A percentile compares a stretch with the other conserved stretches of the same genome.
These are phyloP conservation scores for Butorides virescens DNA, from an alignment of 2,113 vertebrate species.

Conservation along the genomic window DNA sequence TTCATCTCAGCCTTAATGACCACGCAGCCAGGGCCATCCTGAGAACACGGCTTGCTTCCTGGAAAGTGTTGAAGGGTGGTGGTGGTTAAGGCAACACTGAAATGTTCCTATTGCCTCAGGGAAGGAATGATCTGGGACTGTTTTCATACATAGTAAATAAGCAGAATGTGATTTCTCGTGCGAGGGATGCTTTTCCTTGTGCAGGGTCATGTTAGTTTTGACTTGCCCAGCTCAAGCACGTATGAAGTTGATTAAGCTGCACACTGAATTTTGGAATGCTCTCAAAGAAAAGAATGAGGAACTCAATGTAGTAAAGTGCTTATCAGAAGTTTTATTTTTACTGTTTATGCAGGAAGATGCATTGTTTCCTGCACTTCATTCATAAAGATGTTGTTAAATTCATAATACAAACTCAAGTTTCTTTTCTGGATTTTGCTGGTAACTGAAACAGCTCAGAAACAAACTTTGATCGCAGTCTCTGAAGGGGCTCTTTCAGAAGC, in stretches of 20 bases:
- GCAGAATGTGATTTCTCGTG: conserved; percentile 44
- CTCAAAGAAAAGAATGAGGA: conserved; percentile 42
- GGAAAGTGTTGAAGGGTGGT: conserved; percentile 17
- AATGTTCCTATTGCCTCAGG: conserved; percentile 37
- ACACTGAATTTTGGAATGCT: conserved; percentile 36
- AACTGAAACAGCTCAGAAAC: neutral
- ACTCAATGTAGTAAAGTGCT: neutral
- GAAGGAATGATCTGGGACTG: conserved; percentile 5
- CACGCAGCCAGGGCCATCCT: neutral
- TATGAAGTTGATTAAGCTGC: conserved; percentile 41
- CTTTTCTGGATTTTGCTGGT: neutral
- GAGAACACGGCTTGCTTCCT: conserved; percentile 31
- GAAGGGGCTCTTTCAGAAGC: neutral
- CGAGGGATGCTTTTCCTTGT: neutral
- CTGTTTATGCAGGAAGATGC: conserved; percentile 32
- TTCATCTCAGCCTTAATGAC: conserved; percentile 45
- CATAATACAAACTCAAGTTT: neutral
- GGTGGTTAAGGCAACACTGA: conserved; percentile 24
- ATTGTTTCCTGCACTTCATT: conserved; percentile 22
- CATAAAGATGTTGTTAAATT: neutral
- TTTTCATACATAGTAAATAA: conserved; percentile 43
- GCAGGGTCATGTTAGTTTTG: conserved; percentile 47
- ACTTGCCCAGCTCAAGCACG: conserved; percentile 41
- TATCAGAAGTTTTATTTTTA: conserved; percentile 31
- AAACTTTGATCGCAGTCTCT: neutral